These are phyloP conservation scores for Phenacoccus solenopsis DNA, from an alignment of 1,140 invertebrate genomes.

Conservation along the genomic window DNA sequence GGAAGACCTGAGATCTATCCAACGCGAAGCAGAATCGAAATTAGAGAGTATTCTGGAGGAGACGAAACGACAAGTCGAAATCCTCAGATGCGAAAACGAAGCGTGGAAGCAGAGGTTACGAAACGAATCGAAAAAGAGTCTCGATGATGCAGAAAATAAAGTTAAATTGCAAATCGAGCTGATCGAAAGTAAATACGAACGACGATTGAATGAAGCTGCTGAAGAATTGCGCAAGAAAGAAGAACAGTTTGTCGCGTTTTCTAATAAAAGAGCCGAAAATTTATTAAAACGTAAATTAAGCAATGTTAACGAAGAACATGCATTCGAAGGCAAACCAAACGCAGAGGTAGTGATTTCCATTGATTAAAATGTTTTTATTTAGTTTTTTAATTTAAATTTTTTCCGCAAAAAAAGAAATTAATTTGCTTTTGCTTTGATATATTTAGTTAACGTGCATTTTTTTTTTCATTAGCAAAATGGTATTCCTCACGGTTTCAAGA, in stretches of 20 bases:
- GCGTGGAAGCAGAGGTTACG: constrained; percentile 23
- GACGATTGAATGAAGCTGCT: not conserved
- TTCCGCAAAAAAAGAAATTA: no score
- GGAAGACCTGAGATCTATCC: not conserved
- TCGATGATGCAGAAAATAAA: constrained; percentile 23
- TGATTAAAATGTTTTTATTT: not conserved
- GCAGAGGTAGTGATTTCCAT: no score
- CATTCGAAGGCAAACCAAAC: not conserved
- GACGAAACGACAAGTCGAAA: not conserved
- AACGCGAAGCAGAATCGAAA: not conserved
- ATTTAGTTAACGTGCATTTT: no score
- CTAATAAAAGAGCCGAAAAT: constrained; percentile 1
- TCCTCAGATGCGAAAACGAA: constrained; percentile 13
- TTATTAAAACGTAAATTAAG: constrained; percentile 3
- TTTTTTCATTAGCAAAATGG: constrained; percentile 19
- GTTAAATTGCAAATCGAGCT: not conserved
- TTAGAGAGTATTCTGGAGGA: not conserved
- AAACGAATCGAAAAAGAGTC: constrained; percentile 29
- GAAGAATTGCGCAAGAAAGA: not conserved
- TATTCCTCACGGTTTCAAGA: constrained; percentile 33
- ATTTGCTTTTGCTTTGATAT: no score
- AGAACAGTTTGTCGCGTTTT: not conserved
- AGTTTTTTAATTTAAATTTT: not conserved
- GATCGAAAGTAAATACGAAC: not conserved
- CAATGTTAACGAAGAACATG: not conserved